phyloP scores from a whole-genome alignment of 2,113 vertebrate species.

The Zosterops lateralis region DNA sequence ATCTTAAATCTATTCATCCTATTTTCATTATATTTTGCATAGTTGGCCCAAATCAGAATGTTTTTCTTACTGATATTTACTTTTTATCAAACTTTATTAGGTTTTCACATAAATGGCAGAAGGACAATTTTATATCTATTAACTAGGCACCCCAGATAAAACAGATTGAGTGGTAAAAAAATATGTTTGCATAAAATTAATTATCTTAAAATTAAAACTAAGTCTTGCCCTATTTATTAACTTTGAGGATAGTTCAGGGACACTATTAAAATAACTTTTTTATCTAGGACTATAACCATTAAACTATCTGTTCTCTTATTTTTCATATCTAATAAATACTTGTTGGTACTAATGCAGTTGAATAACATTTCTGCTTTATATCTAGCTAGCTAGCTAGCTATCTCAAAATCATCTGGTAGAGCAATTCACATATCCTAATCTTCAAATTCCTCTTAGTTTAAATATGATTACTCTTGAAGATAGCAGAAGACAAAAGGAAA shows the following conservation, averaged over 20 bases:
- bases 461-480: background rate
- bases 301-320: background rate
- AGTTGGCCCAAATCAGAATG: background rate
- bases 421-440: background rate
- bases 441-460: background rate
- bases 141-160: background rate
- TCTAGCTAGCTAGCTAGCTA: background rate
- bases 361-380: accelerated
- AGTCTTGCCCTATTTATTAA: background rate
- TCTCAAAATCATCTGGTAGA: background rate
- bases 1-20: background rate
- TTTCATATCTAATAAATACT: background rate
- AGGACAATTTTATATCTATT: background rate
- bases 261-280: background rate
- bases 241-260: background rate
- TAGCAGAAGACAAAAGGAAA: background rate
- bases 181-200: background rate
- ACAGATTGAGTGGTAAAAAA: background rate
- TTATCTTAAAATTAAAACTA: background rate
- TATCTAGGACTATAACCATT: background rate
- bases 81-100: background rate
- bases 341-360: background rate
- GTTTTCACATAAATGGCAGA: background rate
- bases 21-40: background rate
- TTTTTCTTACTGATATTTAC: background rate